These are phyloP conservation scores for Propithecus coquereli DNA, from an alignment of 2,113 vertebrate genomes.

Conservation along the genomic window DNA sequence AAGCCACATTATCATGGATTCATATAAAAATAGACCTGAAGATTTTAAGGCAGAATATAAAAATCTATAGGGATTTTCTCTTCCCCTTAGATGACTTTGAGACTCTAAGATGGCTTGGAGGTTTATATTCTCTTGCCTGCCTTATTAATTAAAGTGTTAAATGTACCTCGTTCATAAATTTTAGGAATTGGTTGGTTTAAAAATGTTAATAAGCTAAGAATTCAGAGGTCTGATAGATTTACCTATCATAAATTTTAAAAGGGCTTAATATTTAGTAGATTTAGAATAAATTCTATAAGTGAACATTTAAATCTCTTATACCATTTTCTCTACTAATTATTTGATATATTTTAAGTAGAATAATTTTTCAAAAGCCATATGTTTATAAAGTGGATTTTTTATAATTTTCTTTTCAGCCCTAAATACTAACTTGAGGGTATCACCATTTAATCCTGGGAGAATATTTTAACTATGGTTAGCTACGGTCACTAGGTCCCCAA, in stretches of 20 bases:
- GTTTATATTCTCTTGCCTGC: background rate
- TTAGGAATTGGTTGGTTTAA: background rate
- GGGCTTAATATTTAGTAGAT: background rate
- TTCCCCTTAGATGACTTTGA: background rate
- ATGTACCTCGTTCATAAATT: background rate
- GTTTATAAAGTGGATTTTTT: background rate
- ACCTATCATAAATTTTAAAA: background rate
- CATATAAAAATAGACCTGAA: background rate
- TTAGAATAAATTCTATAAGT: background rate
- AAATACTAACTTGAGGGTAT: background rate
- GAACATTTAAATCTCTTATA: background rate
- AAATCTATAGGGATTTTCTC: background rate
- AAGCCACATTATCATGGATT: background rate
- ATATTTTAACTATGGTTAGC: background rate
- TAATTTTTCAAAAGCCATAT: background rate
- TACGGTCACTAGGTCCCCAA: background rate
- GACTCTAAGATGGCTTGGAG: background rate
- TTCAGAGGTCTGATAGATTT: background rate
- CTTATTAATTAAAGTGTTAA: conserved; percentile 12
- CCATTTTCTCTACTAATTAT: background rate
- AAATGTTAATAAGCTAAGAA: background rate
- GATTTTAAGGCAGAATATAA: background rate
- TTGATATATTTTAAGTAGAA: background rate
- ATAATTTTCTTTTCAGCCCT: background rate
- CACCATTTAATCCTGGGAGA: background rate